Evolutionary conservation across 2,113 vertebrate species (phyloP), one percentile per base, ranked within the genome.

Genomic region (Cinclus mexicanus): DNA sequence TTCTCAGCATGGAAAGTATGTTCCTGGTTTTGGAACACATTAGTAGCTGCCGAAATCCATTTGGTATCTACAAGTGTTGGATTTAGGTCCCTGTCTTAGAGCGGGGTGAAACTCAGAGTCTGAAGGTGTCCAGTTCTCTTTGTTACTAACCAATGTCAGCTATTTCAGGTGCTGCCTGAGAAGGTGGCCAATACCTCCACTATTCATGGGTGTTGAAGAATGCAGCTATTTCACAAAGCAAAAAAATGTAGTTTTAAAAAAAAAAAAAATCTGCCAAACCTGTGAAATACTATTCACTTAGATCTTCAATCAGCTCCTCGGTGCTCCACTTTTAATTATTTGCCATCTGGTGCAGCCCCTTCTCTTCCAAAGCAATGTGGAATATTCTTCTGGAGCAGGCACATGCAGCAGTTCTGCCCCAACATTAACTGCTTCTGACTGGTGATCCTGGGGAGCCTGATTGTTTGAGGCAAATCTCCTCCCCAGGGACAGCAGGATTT

Each of bases 271-370:
- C 39, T 41, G 47, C 49, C 41, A 61, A 69, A 95, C 60, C 14
- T 75, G 41, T 80, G 86, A 85, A 91, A 50, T 60, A 81, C 76
- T 60, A 65, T 63, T 55, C 78, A 60, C 81, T 69, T 50, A 72
- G 46, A 37, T 65, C 60, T 91, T 94, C 79, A 79, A 15, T 92
- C 59, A 61, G 16, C 29, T 91, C 69, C 68, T 91, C 94, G 78
- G 64, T 1, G 9, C 42, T 89, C 80, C 56, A 28, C 81, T 93
- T 70, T 60, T 93, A 89, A 94, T 93, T 89, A 92, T 85, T 93
- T 77, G 68, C 92, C 89, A 95, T 95, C 71, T 93, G 92, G 70
- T n/a, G 37, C 55, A 68, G n/a, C 55, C 71, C 74, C 63, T 90
- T 71, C 52, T 82, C 25, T 94, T 72, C 60, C 61, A 81, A 56